phyloP scores from a whole-genome alignment of 2,113 vertebrate genomes.

The Eurypyga helias region DNA sequence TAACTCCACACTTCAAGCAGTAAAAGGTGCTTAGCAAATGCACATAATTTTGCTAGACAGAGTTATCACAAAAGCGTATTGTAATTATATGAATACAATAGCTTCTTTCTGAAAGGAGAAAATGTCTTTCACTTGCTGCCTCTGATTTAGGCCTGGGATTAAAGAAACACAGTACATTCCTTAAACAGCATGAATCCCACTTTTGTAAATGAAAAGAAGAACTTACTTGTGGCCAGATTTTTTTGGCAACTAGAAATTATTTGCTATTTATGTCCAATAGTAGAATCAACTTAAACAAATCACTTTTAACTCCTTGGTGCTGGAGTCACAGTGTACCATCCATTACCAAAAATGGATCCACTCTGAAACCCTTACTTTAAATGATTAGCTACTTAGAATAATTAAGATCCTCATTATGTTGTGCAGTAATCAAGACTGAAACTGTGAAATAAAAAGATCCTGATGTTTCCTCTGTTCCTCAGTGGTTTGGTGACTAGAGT shows the following conservation, averaged over 20 bases:
- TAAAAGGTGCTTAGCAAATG: constrained; percentile 15
- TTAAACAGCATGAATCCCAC: not conserved
- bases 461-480: not conserved
- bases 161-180: constrained; percentile 34
- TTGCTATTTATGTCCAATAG: not conserved
- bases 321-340: not conserved
- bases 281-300: not conserved
- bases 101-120: constrained; percentile 25
- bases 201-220: constrained; percentile 1
- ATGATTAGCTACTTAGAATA: not conserved
- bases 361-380: not conserved
- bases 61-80: not conserved
- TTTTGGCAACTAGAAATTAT: constrained; percentile 28
- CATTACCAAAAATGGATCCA: not conserved
- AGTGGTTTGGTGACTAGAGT: not conserved
- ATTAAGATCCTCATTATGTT: not conserved
- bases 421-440: not conserved
- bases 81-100: constrained; percentile 20
- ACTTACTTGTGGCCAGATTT: not conserved
- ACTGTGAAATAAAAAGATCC: not conserved
- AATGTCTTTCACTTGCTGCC: constrained; percentile 9
- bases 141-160: constrained; percentile 18
- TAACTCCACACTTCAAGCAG: not conserved
- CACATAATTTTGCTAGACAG: not conserved
- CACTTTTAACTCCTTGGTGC: not conserved